Evolutionary conservation across 2,888 invertebrate species (phyloP), one percentile per base, ranked within the genome.

Genomic region (Thelaira solivaga): DNA sequence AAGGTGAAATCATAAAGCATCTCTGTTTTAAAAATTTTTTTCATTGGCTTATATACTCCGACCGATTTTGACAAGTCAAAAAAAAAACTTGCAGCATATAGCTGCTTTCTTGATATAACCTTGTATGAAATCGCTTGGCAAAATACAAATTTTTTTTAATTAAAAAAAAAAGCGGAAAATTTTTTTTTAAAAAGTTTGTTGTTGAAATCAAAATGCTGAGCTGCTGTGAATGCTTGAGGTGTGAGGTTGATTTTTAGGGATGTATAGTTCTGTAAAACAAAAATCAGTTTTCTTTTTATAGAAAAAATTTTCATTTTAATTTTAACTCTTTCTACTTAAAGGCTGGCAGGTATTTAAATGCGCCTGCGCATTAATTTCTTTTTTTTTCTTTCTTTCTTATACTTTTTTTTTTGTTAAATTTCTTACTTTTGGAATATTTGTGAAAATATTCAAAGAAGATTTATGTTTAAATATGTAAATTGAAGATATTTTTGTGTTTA

Each of bases 381-480:
- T 29, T 6, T 31, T 4, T 24, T 55, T 8, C 10, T 53, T 51
- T 36, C 26, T 13, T 26, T 43, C 29, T 43, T 20, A 43, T 2
- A 31, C 34, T 4, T 49, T 16, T 49, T 39, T 43, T 45, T 10
- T 24, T 62, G 11, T 26, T 47, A n/a, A n/a, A n/a, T n/a, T 34
- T 74, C 78, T 78, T 78, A 65, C 78, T 78, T 74, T 74, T 29
- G 47, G 51, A 78, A 78, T 78, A 78, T 74, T 65, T 39, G 5
- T 64, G 8, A 64, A 53, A 65, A 71, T 78, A 78, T 74, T 78
- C 78, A 74, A 71, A 78, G 74, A 78, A 78, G 74, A 74, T 59
- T 65, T 43, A 47, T 31, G 10, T 13, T 13, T 16, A 2, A 24
- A 39, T 18, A 53, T 72, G 43, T 55, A 36, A 55, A 36, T 29